A percentile compares a stretch with the other conserved stretches of the same genome.
Evolutionary conservation across 2,113 vertebrate species (phyloP).

Genomic region (Vanacampus margaritifer): DNA sequence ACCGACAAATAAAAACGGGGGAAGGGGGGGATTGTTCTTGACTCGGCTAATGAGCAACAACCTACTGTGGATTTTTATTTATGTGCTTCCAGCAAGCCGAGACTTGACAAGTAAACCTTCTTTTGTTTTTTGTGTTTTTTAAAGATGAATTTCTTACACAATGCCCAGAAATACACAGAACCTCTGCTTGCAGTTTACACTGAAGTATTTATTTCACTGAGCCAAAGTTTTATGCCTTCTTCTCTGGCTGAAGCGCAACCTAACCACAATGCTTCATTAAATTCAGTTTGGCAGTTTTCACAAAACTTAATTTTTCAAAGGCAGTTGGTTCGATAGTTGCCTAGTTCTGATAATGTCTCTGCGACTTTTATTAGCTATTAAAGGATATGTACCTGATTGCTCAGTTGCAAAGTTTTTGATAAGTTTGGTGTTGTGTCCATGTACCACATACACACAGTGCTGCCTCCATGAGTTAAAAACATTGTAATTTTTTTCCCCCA

Average conservation of each 20-base stretch:
- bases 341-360: too few species aligned
- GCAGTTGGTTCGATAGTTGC: too few species aligned
- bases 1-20: not conserved
- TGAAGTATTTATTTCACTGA: not conserved
- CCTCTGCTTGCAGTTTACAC: not conserved
- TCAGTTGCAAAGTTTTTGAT: too few species aligned
- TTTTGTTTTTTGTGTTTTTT: not conserved
- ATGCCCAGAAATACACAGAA: not conserved
- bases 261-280: not conserved
- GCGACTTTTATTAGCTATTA: too few species aligned
- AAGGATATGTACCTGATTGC: too few species aligned
- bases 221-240: not conserved
- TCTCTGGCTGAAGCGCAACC: not conserved
- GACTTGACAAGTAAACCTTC: not conserved
- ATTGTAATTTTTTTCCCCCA: too few species aligned
- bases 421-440: too few species aligned
- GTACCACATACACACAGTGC: too few species aligned
- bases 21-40: conserved; percentile 14
- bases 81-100: conserved; percentile 20
- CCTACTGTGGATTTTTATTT: conserved; percentile 17
- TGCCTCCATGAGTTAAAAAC: too few species aligned
- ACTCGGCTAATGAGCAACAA: conserved; percentile 24
- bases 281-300: not conserved
- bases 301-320: too few species aligned
- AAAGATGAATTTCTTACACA: not conserved